Evolutionary conservation across 2,888 invertebrate genomes (phyloP).

Genomic region (Dexiosoma caninum): DNA sequence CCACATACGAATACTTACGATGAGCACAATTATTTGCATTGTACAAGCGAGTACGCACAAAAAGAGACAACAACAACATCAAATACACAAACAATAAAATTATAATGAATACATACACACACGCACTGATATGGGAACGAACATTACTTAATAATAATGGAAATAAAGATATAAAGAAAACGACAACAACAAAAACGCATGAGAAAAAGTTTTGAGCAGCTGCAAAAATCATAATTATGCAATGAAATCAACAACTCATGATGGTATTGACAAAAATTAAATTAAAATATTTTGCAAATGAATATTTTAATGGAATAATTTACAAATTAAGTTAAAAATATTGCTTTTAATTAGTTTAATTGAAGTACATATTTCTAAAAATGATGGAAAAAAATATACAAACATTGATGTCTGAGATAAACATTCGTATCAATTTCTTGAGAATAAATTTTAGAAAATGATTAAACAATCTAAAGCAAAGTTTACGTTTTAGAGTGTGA

Average conservation of each 20-base stretch:
- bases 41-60: slow-evolving; percentile 6
- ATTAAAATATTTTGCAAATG: neutral
- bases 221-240: neutral
- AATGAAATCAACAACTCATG: neutral
- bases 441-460: neutral
- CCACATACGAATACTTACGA: neutral
- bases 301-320: neutral
- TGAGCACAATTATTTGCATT: slow-evolving; percentile 26
- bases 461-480: neutral
- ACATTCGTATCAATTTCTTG: slow-evolving; percentile 5
- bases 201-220: neutral
- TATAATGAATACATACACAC: neutral
- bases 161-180: neutral
- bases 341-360: neutral
- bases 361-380: no score
- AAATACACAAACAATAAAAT: neutral
- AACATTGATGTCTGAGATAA: neutral
- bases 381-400: neutral
- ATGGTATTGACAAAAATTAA: neutral
- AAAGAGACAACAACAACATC: slow-evolving; percentile 1
- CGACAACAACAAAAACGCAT: neutral
- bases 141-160: slow-evolving; percentile 20
- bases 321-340: neutral
- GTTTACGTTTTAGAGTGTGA: neutral
- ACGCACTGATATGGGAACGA: neutral